phyloP scores from a whole-genome alignment of 1,140 invertebrate species.

The Fragariocoptes setiger region DNA sequence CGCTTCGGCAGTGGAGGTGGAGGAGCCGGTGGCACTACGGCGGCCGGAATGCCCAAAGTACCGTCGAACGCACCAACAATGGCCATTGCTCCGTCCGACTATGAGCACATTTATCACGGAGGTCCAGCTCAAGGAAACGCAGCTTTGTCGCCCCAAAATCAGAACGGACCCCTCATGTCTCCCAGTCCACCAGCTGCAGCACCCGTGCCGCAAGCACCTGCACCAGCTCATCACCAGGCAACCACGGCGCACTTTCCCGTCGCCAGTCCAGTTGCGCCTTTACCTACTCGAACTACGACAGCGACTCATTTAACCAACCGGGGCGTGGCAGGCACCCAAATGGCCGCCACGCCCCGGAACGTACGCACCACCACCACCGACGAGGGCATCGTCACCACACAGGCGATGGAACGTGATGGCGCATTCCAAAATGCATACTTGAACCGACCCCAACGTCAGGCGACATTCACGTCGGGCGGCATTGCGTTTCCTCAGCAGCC shows the following conservation, averaged over 20 bases:
- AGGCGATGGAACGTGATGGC: too few relatives aligned
- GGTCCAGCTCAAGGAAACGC: background rate
- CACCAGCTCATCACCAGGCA: too few relatives aligned
- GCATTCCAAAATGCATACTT: too few relatives aligned
- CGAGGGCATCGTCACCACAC: too few relatives aligned
- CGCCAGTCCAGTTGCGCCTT: too few relatives aligned
- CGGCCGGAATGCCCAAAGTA: background rate
- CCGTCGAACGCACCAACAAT: constrained; percentile 1
- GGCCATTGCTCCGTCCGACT: constrained; percentile 4
- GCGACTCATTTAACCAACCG: too few relatives aligned
- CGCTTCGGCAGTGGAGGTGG: too few relatives aligned
- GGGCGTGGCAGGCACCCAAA: background rate
- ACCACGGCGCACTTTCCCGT: too few relatives aligned
- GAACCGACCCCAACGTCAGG: too few relatives aligned
- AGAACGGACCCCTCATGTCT: background rate
- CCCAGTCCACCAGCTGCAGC: background rate
- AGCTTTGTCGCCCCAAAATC: background rate
- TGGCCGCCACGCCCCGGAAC: background rate
- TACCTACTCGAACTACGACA: too few relatives aligned
- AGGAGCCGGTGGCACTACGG: background rate
- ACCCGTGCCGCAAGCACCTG: background rate
- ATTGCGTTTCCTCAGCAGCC: too few relatives aligned
- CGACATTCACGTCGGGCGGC: too few relatives aligned
- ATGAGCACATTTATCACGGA: constrained; percentile 3
- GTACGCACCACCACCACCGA: background rate